phyloP scores from a whole-genome alignment of 2,888 invertebrate genomes.

The Encarsia formosa region DNA sequence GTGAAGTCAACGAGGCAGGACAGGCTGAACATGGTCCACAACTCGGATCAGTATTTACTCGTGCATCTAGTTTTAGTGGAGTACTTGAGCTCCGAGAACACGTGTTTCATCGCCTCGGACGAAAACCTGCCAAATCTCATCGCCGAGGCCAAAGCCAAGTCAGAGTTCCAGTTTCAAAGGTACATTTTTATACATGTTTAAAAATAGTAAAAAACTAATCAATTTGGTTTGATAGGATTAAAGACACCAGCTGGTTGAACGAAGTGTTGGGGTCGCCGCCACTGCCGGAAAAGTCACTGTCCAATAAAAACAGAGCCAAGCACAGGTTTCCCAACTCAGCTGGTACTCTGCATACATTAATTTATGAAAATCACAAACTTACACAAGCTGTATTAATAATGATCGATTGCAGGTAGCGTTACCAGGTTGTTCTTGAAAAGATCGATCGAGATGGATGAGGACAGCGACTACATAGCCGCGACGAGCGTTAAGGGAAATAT shows the following conservation, averaged over 20 bases:
- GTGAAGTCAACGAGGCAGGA: slow-evolving; percentile 33
- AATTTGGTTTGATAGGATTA: slow-evolving; percentile 31
- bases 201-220: not conserved
- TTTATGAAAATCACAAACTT: not conserved
- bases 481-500: slow-evolving; percentile 47
- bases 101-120: slow-evolving; percentile 46
- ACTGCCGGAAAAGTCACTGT: slow-evolving; percentile 22
- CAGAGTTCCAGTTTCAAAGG: slow-evolving; percentile 42
- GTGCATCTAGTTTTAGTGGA: slow-evolving; percentile 52
- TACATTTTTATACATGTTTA: slow-evolving; percentile 23
- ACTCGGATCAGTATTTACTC: slow-evolving; percentile 51
- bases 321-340: slow-evolving; percentile 48
- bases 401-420: slow-evolving; percentile 25
- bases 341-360: slow-evolving; percentile 8
- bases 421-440: slow-evolving; percentile 46
- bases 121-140: slow-evolving; percentile 38
- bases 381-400: not conserved
- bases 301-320: slow-evolving; percentile 40
- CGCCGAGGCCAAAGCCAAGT: slow-evolving; percentile 35
- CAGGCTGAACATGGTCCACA: slow-evolving; percentile 43
- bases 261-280: slow-evolving; percentile 43
- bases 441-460: slow-evolving; percentile 43
- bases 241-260: slow-evolving; percentile 50
- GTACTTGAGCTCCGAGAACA: slow-evolving; percentile 46
- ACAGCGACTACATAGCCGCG: slow-evolving; percentile 53